phyloP scores from a whole-genome alignment of 1,140 invertebrate genomes.

The Hyphantria cunea region DNA sequence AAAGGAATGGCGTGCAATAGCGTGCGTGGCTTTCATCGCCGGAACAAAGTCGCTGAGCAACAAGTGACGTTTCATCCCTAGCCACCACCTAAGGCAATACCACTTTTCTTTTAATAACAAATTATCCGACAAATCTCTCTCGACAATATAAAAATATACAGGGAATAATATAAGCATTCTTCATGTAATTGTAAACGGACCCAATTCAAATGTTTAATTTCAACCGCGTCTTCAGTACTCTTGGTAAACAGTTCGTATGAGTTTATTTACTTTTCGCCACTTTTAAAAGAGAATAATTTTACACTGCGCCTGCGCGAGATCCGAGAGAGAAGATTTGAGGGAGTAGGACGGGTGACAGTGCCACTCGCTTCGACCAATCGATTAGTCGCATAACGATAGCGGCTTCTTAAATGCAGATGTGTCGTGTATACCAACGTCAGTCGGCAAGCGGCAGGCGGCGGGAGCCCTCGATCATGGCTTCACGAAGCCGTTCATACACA shows the following conservation, averaged over 20 bases:
- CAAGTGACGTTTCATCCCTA: constrained; percentile 69
- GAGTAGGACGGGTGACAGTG: constrained; percentile 67
- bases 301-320: constrained; percentile 61
- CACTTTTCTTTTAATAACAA: constrained; percentile 38
- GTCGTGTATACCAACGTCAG: constrained; percentile 76
- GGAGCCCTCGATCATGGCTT: constrained; percentile 56
- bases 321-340: constrained; percentile 53
- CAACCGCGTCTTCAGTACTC: constrained; percentile 46
- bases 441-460: constrained; percentile 64
- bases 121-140: constrained; percentile 19
- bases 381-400: constrained; percentile 81
- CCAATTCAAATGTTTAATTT: constrained; percentile 33
- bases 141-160: not conserved
- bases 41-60: constrained; percentile 75
- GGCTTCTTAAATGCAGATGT: constrained; percentile 81
- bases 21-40: constrained; percentile 74
- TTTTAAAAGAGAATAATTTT: constrained; percentile 63
- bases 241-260: constrained; percentile 64
- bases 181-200: constrained; percentile 8
- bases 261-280: constrained; percentile 77
- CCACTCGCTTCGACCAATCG: constrained; percentile 77
- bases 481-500: constrained; percentile 36
- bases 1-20: constrained; percentile 60
- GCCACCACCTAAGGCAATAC: constrained; percentile 46
- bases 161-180: constrained; percentile 2